A percentile compares a stretch with the other conserved stretches of the same genome.
Conservation (phyloP, 2,888 invertebrate species). For the Caenorhabditis virilis region DNA sequence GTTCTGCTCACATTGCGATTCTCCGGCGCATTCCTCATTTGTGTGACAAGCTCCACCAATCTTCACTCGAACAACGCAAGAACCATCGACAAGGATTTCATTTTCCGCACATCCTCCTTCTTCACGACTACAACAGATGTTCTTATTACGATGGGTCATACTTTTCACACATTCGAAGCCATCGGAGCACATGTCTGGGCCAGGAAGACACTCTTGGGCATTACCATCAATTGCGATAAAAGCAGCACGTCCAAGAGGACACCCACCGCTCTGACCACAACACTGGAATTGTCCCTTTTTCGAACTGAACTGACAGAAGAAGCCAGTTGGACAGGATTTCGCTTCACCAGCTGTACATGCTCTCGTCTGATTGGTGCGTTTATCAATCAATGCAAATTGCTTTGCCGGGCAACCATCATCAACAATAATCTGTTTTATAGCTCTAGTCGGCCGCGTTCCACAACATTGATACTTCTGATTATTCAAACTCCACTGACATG, state of each 20-base stretch:
- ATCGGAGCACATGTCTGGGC: constrained; percentile 49
- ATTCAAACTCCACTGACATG: constrained; percentile 48
- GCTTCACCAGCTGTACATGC: constrained; percentile 52
- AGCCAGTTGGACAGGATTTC: constrained; percentile 48
- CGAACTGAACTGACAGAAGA: constrained; percentile 54
- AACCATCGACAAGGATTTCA: constrained; percentile 43
- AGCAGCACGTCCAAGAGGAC: constrained; percentile 46
- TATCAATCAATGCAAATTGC: constrained; percentile 48
- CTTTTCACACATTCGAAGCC: constrained; percentile 52
- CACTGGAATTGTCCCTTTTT: constrained; percentile 53
- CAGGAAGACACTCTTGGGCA: constrained; percentile 49
- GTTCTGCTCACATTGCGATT: constrained; percentile 36
- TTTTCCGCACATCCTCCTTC: constrained; percentile 45
- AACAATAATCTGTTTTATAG: constrained; percentile 31
- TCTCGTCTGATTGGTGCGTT: constrained; percentile 36
- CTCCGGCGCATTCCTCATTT: constrained; percentile 48
- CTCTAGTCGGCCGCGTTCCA: constrained; percentile 42
- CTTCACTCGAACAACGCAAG: constrained; percentile 39
- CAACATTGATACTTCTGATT: constrained; percentile 54
- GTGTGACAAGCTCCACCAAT: constrained; percentile 42
- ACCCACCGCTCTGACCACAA: constrained; percentile 54
- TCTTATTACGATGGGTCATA: constrained; percentile 37
- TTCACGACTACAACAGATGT: constrained; percentile 50
- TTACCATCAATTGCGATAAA: constrained; percentile 51
- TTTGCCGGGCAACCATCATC: constrained; percentile 49